Conservation (phyloP, 2,113 vertebrate genomes). For the Poecile atricapillus region DNA sequence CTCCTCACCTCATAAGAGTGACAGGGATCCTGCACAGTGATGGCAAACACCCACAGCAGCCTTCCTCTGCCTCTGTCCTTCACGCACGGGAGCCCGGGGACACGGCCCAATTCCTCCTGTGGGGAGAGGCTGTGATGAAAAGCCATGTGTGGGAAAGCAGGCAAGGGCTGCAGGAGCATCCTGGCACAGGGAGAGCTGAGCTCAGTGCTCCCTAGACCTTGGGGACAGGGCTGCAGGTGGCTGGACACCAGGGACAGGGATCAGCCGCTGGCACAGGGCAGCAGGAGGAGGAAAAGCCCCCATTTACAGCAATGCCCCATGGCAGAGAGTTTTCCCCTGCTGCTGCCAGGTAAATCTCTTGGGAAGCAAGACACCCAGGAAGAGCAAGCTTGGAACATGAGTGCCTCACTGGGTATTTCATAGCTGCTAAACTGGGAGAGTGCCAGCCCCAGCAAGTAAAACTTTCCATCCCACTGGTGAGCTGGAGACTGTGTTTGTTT, state of each 20-base stretch:
- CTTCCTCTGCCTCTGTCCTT: neutral
- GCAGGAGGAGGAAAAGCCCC: neutral
- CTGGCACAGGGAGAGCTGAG: neutral
- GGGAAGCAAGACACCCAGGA: neutral
- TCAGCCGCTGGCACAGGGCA: rapidly evolving
- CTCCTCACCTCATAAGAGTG: constrained; percentile 41
- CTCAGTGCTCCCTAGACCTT: neutral
- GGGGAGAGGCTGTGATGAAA: neutral
- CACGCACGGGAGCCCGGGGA: rapidly evolving
- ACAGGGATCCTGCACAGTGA: neutral
- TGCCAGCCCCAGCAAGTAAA: neutral
- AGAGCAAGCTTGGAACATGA: rapidly evolving
- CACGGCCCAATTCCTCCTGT: neutral
- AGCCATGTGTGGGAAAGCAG: neutral
- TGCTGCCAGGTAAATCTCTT: neutral
- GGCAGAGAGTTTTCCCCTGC: neutral
- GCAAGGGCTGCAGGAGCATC: neutral
- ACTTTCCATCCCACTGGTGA: neutral
- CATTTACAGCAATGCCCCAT: rapidly evolving
- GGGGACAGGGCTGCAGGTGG: neutral
- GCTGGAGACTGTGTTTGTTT: constrained; percentile 34
- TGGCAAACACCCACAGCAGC: rapidly evolving
- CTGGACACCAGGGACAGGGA: rapidly evolving
- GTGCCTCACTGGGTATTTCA: neutral
- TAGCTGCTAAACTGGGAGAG: neutral